phyloP scores from a whole-genome alignment of 2,113 vertebrate species.

The Phalacrocorax carbo region DNA sequence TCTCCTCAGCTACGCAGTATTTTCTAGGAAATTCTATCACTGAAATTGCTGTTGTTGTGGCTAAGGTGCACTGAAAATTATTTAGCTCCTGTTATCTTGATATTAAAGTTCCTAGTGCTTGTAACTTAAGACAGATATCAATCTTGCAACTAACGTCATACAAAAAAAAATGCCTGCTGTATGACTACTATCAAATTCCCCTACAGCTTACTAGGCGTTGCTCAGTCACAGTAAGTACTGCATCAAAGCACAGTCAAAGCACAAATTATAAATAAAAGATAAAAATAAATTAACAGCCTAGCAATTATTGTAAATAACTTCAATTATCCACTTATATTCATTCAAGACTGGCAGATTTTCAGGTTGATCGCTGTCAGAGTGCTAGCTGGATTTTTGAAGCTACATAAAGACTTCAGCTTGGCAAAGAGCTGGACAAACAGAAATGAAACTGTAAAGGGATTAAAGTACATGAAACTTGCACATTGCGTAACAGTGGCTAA shows the following conservation, averaged over 20 bases:
- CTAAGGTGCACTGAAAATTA: not conserved
- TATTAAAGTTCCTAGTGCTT: not conserved
- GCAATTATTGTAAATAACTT: not conserved
- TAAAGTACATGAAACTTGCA: not conserved
- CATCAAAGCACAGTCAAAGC: not conserved
- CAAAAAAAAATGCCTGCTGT: not conserved
- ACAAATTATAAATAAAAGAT: constrained; percentile 34
- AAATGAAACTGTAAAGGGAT: not conserved
- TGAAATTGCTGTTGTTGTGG: not conserved
- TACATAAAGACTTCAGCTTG: not conserved
- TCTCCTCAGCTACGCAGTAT: not conserved
- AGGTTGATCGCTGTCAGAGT: not conserved
- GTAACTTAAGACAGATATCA: not conserved
- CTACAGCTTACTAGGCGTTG: not conserved
- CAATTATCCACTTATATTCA: constrained; percentile 11
- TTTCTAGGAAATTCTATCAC: not conserved
- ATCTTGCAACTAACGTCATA: not conserved
- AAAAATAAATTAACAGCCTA: constrained; percentile 52
- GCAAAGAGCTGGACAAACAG: not conserved
- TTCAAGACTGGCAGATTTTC: constrained; percentile 36
- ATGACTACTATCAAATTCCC: not conserved
- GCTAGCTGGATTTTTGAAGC: not conserved
- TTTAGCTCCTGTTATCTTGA: not conserved
- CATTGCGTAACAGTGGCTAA: not conserved
- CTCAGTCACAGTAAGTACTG: not conserved